Conservation (phyloP, 2,888 invertebrate genomes). For the Apotomis betuletana region DNA sequence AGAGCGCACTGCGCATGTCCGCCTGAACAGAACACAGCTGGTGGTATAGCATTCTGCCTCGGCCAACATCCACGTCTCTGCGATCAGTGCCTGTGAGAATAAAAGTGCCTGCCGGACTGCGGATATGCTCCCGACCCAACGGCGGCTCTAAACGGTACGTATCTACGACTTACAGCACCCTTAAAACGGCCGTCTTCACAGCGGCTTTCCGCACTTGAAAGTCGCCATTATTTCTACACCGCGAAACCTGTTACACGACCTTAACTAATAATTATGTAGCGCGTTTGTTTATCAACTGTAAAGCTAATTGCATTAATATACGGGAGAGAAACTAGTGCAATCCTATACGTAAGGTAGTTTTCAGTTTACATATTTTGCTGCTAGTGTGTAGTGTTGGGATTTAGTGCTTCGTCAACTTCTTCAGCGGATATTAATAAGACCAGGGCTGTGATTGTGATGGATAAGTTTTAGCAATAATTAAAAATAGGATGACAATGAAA, state of each 20-base stretch:
- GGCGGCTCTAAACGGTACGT: constrained; percentile 76
- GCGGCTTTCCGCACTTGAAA: constrained; percentile 29
- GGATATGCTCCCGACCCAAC: constrained; percentile 68
- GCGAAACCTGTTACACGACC: constrained; percentile 72
- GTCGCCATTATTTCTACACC: constrained; percentile 57
- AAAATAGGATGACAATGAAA: background rate
- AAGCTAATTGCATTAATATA: constrained; percentile 19
- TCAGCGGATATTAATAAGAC: constrained; percentile 24
- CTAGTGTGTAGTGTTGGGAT: constrained; percentile 10
- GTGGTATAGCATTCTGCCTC: constrained; percentile 61
- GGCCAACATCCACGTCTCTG: constrained; percentile 53
- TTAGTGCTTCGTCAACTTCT: constrained; percentile 16
- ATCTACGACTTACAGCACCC: constrained; percentile 39
- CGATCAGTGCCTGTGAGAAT: constrained; percentile 63
- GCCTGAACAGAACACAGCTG: constrained; percentile 67
- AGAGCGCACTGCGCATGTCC: constrained; percentile 76
- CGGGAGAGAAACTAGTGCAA: background rate
- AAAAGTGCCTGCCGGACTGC: constrained; percentile 63
- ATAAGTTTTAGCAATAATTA: background rate
- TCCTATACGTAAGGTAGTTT: background rate
- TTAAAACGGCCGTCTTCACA: background rate
- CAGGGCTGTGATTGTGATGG: background rate
- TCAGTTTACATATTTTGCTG: constrained; percentile 23
- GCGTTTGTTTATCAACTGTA: constrained; percentile 66
- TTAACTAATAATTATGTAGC: constrained; percentile 55